Conservation (phyloP, 2,113 vertebrate genomes). For the Ptilorrhoa leucosticta region DNA sequence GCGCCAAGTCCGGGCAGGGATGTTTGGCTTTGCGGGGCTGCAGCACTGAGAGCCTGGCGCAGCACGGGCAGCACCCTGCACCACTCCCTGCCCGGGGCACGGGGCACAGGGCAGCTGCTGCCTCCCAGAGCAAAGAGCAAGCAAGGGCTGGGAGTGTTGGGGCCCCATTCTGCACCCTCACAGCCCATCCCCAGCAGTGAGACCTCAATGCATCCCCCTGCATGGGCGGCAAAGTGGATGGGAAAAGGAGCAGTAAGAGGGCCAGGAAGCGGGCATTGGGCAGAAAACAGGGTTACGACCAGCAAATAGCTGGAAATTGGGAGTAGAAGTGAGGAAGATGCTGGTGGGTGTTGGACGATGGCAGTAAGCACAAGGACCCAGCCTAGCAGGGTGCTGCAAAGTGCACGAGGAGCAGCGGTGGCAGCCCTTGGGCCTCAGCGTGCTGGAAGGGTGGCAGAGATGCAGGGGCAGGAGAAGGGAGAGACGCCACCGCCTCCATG, state of each 20-base stretch:
- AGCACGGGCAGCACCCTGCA: not conserved
- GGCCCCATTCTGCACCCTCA: not conserved
- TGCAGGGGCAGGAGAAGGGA: not conserved
- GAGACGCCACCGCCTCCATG: not conserved
- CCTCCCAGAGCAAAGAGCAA: rapidly evolving
- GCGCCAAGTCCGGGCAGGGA: rapidly evolving
- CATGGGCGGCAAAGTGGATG: not conserved
- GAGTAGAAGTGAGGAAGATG: not conserved
- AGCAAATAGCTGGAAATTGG: not conserved
- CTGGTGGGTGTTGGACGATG: not conserved
- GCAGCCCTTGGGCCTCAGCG: not conserved
- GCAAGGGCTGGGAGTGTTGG: rapidly evolving
- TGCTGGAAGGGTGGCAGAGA: not conserved
- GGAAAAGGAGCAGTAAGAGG: not conserved
- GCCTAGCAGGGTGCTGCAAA: not conserved
- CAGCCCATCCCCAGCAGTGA: not conserved
- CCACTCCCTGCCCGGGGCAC: rapidly evolving
- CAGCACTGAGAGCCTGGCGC: rapidly evolving
- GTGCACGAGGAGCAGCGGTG: rapidly evolving
- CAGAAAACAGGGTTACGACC: not conserved
- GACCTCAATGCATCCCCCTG: rapidly evolving
- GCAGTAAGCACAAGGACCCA: not conserved
- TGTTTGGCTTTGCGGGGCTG: not conserved
- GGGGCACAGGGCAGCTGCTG: not conserved
- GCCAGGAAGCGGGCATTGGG: not conserved